Percentiles rank a stretch among this genome's conserved stretches.
phyloP scores from a whole-genome alignment of 2,888 invertebrate species.

The Frankliniella fusca region DNA sequence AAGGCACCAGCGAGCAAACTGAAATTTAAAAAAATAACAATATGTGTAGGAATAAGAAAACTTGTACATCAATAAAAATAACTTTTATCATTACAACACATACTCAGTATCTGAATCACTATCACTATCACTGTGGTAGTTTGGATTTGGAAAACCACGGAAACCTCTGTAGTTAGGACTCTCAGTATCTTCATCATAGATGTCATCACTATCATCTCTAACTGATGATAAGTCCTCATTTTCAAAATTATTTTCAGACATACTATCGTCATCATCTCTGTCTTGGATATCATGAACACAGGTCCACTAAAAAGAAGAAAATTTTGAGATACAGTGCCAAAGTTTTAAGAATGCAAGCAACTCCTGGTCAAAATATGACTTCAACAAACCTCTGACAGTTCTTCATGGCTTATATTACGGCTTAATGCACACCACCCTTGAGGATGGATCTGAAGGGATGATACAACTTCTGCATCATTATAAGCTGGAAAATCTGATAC shows the following conservation, averaged over 20 bases:
- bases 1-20: not conserved
- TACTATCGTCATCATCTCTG: conserved; percentile 47
- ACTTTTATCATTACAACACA: not conserved
- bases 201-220: conserved; percentile 2
- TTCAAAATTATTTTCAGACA: conserved; percentile 43
- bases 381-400: conserved; percentile 70
- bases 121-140: conserved; percentile 35
- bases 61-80: not conserved
- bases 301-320: conserved; percentile 67
- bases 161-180: conserved; percentile 34
- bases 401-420: conserved; percentile 79
- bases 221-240: conserved; percentile 36
- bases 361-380: not conserved
- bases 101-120: conserved; percentile 33
- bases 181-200: not conserved
- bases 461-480: conserved; percentile 86
- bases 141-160: conserved; percentile 35
- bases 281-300: conserved; percentile 91
- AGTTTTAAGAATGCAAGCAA: not conserved
- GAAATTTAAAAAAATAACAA: not conserved
- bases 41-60: not conserved
- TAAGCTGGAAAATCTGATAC: conserved; percentile 82
- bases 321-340: not conserved
- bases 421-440: conserved; percentile 86
- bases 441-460: conserved; percentile 84